A percentile compares a stretch with the other conserved stretches of the same genome.
Evolutionary conservation across 37 sponge, comb jelly and placozoan genomes (phyloP).

Genomic region (Beroe forskalii): DNA sequence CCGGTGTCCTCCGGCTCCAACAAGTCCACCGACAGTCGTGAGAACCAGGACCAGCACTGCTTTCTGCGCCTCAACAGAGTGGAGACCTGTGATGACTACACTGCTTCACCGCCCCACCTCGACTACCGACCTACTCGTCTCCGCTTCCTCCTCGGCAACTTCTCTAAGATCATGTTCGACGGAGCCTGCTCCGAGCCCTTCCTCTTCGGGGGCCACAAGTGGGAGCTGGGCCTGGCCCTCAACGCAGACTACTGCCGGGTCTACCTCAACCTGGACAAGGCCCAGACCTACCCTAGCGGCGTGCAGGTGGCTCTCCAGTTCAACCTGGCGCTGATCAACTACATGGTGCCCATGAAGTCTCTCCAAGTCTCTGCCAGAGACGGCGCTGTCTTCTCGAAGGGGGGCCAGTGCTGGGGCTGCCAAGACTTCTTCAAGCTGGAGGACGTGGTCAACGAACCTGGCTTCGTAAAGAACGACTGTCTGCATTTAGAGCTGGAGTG

Average conservation of each 20-base stretch:
- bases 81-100: slow-evolving; percentile 58
- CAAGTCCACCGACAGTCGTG: neutral
- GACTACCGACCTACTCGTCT: slow-evolving; percentile 16
- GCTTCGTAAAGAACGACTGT: slow-evolving; percentile 15
- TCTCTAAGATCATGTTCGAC: slow-evolving; percentile 51
- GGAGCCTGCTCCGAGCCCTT: slow-evolving; percentile 54
- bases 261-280: slow-evolving; percentile 28
- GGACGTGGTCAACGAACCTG: slow-evolving; percentile 5
- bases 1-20: neutral
- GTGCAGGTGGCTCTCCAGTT: slow-evolving; percentile 50
- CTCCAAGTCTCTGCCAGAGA: slow-evolving; percentile 7
- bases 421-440: slow-evolving; percentile 22
- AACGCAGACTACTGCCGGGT: slow-evolving; percentile 8
- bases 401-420: slow-evolving; percentile 37
- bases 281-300: slow-evolving; percentile 1
- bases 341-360: slow-evolving; percentile 9
- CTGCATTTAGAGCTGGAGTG: neutral
- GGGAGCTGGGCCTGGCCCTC: slow-evolving; percentile 30
- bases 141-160: slow-evolving; percentile 44
- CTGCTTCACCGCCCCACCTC: neutral
- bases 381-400: slow-evolving; percentile 44
- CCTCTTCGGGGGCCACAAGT: slow-evolving; percentile 30
- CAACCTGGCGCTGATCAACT: slow-evolving; percentile 38
- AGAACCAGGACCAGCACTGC: slow-evolving; percentile 21
- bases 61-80: slow-evolving; percentile 31